Evolutionary conservation across 2,113 vertebrate genomes (phyloP).

Genomic region (Nycticebus coucang): DNA sequence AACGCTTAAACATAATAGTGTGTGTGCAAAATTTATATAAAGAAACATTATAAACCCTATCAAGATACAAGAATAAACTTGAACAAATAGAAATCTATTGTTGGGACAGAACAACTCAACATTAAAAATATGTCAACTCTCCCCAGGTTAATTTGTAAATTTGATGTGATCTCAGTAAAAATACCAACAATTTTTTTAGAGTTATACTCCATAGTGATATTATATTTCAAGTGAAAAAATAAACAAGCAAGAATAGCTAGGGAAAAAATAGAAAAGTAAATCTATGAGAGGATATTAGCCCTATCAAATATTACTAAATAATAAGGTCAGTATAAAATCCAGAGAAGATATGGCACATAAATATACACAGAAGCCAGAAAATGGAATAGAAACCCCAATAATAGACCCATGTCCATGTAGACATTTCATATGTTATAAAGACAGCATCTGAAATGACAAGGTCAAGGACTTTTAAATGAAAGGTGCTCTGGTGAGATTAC

Average conservation of each 20-base stretch:
- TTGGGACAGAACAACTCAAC: neutral
- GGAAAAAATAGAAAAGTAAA: neutral
- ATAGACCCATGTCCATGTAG: neutral
- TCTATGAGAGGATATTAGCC: neutral
- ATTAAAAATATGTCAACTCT: neutral
- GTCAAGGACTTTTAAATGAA: neutral
- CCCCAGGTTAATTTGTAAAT: neutral
- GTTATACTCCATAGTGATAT: neutral
- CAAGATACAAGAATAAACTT: neutral
- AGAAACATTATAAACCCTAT: conserved; percentile 2
- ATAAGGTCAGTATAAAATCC: neutral
- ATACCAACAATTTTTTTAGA: neutral
- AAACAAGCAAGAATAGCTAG: neutral
- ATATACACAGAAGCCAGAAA: neutral
- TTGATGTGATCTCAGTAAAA: conserved; percentile 10
- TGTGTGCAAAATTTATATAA: neutral
- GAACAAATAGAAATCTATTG: neutral
- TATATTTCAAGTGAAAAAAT: neutral
- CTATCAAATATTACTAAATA: neutral
- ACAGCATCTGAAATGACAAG: neutral
- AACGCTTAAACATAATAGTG: neutral
- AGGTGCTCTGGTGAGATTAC: too few species aligned
- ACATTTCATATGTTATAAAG: neutral
- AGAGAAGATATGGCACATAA: neutral
- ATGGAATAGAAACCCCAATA: neutral